Evolutionary conservation across 2,888 invertebrate genomes (phyloP).

Genomic region (Formica aserva): DNA sequence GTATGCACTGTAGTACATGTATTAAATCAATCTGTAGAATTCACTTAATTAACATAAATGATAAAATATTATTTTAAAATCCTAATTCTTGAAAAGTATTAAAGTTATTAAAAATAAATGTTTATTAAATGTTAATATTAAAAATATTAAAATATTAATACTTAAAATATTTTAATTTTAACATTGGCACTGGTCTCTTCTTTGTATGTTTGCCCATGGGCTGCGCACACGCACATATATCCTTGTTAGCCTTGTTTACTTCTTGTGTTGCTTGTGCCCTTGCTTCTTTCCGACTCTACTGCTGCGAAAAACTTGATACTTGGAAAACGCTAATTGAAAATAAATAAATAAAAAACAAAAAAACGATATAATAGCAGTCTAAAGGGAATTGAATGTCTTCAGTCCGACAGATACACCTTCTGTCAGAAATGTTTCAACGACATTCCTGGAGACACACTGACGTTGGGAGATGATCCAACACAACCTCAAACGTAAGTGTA

Average conservation of each 20-base stretch:
- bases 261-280: constrained; percentile 81
- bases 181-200: constrained; percentile 82
- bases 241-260: constrained; percentile 82
- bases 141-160: not conserved
- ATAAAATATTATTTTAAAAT: constrained; percentile 15
- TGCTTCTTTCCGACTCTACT: constrained; percentile 81
- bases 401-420: constrained; percentile 98
- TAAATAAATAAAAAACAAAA: constrained; percentile 39
- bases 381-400: constrained; percentile 93
- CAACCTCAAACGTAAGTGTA: constrained; percentile 96
- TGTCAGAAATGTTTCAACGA: constrained; percentile 99
- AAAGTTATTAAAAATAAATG: not conserved
- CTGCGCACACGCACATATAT: constrained; percentile 82
- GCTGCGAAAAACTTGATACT: constrained; percentile 78
- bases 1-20: constrained; percentile 75
- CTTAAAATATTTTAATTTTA: constrained; percentile 58
- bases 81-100: not conserved
- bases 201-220: constrained; percentile 84
- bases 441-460: constrained; percentile 98
- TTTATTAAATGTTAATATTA: not conserved
- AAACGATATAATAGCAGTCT: constrained; percentile 87
- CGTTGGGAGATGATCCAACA: constrained; percentile 98
- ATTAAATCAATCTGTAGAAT: not conserved
- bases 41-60: constrained; percentile 6
- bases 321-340: constrained; percentile 64